phyloP scores from a whole-genome alignment of 2,888 invertebrate species.

The Saturnia pavonia region DNA sequence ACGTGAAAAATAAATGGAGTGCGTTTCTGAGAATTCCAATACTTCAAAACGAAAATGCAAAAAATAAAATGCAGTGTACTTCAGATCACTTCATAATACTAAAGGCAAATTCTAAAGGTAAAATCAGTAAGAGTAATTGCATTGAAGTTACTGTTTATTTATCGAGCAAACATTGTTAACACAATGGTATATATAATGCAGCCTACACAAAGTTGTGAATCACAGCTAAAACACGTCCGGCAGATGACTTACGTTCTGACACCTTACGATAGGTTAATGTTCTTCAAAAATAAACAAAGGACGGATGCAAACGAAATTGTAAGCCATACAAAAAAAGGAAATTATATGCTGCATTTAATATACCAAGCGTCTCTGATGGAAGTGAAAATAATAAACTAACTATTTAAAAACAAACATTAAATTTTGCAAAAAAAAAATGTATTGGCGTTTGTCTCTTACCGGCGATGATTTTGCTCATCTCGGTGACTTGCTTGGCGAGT shows the following conservation, averaged over 20 bases:
- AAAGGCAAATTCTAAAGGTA: neutral
- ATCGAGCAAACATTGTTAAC: neutral
- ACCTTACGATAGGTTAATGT: neutral
- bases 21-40: conserved; percentile 8
- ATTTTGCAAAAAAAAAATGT: conserved; percentile 28
- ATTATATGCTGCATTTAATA: neutral
- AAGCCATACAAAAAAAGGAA: neutral
- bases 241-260: neutral
- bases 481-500: conserved; percentile 95
- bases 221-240: neutral
- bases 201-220: neutral
- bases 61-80: conserved; percentile 10
- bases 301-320: neutral
- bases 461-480: conserved; percentile 97
- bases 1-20: neutral
- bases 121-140: neutral
- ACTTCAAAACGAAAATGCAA: neutral
- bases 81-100: neutral
- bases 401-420: conserved; percentile 3
- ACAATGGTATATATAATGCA: conserved; percentile 8
- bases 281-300: neutral
- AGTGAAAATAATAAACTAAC: neutral
- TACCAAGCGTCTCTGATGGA: neutral
- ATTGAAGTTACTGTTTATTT: conserved; percentile 6
- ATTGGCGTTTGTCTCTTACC: conserved; percentile 84